Base-by-base conservation (phyloP, 2,888 invertebrate species). In the Caenorhabditis imperialis region DNA sequence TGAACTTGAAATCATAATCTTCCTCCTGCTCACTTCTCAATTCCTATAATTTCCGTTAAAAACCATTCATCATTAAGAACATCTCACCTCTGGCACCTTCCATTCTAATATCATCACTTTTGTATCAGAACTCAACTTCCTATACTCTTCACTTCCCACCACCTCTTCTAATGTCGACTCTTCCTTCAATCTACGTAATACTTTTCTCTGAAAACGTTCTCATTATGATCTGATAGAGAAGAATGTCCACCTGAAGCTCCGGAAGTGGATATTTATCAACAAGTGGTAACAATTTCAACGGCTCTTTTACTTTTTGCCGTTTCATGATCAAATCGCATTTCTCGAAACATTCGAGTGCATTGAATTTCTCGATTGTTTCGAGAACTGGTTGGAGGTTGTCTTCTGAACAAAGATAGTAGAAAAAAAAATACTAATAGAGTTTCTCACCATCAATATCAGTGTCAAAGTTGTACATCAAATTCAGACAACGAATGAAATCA, bases 91-190 rank as follows among this genome's bases (percentile, higher is more conserved):
- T 18, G 40, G 40, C 4, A 42, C 18, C 16, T 42, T 42, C 40
- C 40, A 42, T n/a, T 42, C 40, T 10, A 42, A 18, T 14, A 42
- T 42, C 18, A 20, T 20, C n/a, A 42, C 40, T 18, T 42, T 42
- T 23, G 14, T 44, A 10, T 2, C 2, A 12, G 22, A 12, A 23
- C 22, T 44, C 23, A 22, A 44, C 14, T 10, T 7, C 14, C 23
- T 44, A 14, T 44, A 44, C 16, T 16, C 23, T 23, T 22, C 5
- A 42, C 18, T 14, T 8, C 7, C 14, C 4, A n/a, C 20, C 8
- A 42, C n/a, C 3, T 16, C 16, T n/a, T 42, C 7, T 20, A 42
- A 10, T 5, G 20, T 8, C 40, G 8, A 4, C 18, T 44, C 23
- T 2, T 44, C 44, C 23, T 23, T 44, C 44, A 44, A 14, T 8